Evolutionary conservation across 2,113 vertebrate genomes (phyloP), one percentile per base, ranked within the genome.

Genomic region (Corynorhinus townsendii): DNA sequence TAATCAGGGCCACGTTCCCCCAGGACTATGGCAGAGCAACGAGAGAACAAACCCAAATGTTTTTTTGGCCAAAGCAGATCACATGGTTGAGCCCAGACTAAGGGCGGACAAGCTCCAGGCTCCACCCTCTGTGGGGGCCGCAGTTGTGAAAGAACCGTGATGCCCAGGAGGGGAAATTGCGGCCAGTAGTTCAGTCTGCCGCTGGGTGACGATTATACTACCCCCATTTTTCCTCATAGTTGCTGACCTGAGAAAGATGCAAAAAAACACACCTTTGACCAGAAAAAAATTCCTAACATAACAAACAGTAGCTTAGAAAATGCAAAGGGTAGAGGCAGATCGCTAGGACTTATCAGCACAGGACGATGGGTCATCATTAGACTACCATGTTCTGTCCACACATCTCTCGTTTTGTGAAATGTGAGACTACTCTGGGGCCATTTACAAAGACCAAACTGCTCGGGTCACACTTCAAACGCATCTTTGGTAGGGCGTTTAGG

Each of bases 351-450:
- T 62, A 56, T 1, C 56, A 11, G 5, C 19, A 20, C 26, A 20
- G 1, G 5, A 15, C 40, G 6, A 1, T 7, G 7, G 49, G 24
- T 11, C 11, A 38, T 54, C 2, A 0, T 2, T 16, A 30, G 69
- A 26, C 38, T 40, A 1, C 5, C 12, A 38, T 1, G 0, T 17
- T 88, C 54, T 52, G 52, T 28, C 28, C 45, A 12, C 0, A 0
- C 0, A 2, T 75, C 35, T 69, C 26, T 38, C 40, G 3, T 79
- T 80, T 81, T 75, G 14, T 56, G 40, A 95, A 94, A 49, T 59
- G 40, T 3, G 49, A 71, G 52, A 14, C 5, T 12, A 62, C 64
- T 26, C 5, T 8, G 19, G 30, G 64, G 19, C 59, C 73, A n/a
- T 82, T 77, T 28, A 38, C 69, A 75, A 38, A 16, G 52, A 49